Percentiles rank a stretch among this genome's conserved stretches.
Evolutionary conservation across 2,888 invertebrate species (phyloP).

Genomic region (Exocentrus adspersus): DNA sequence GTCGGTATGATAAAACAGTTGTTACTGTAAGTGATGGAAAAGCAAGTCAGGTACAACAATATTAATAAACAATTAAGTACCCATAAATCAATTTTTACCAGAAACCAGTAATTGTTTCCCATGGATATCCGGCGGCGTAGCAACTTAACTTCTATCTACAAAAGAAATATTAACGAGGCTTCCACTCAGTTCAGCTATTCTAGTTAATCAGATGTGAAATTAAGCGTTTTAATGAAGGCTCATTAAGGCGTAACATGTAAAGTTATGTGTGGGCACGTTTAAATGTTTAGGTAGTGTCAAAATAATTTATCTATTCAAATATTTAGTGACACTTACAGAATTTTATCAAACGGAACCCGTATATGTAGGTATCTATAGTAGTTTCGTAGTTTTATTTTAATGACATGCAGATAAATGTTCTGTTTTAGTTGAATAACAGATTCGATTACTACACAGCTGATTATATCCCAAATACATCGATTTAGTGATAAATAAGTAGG

Average conservation of each 20-base stretch:
- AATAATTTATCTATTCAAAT: conserved; percentile 27
- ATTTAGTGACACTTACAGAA: conserved; percentile 27
- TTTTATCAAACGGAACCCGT: conserved; percentile 7
- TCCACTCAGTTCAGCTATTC: conserved; percentile 33
- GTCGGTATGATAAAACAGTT: too few relatives aligned
- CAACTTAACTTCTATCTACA: conserved; percentile 1
- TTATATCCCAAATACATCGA: too few relatives aligned
- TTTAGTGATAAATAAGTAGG: too few relatives aligned
- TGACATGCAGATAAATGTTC: conserved; percentile 3
- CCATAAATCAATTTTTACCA: too few relatives aligned
- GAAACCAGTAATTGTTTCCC: conserved; percentile 16
- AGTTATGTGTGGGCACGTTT: conserved; percentile 32
- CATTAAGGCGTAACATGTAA: conserved; percentile 29
- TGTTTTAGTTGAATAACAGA: too few relatives aligned
- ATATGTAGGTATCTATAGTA: too few relatives aligned
- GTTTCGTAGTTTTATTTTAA: conserved; percentile 1
- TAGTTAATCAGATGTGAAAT: conserved; percentile 35
- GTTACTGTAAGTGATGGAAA: too few relatives aligned
- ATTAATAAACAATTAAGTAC: too few relatives aligned
- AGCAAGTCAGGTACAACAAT: too few relatives aligned
- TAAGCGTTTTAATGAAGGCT: conserved; percentile 30
- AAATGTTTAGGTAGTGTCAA: conserved; percentile 28
- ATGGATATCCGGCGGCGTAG: background rate
- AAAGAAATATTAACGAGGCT: conserved; percentile 34
- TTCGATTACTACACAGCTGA: too few relatives aligned